Evolutionary conservation across 2,888 invertebrate species (phyloP), one percentile per base, ranked within the genome.

Genomic region (Pyralis farinalis): DNA sequence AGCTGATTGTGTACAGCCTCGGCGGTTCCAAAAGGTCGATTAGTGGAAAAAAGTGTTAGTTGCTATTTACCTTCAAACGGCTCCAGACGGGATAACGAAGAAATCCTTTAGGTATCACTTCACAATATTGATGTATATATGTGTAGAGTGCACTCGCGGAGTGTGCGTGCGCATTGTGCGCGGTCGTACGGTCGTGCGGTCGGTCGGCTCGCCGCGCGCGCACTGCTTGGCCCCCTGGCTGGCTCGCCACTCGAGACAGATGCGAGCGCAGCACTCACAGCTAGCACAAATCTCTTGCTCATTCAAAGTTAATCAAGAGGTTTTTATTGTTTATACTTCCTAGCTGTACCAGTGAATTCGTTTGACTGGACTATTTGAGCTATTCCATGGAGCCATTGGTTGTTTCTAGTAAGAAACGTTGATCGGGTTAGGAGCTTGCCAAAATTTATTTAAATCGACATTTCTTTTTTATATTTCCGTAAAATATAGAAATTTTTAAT

Each of bases 41-140:
- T 31, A 25, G n/a, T n/a, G n/a, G n/a, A n/a, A n/a, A n/a, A 22
- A 12, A 40, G 8, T 7, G 32, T 27, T 32, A 9, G 16, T 12
- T 32, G 34, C 33, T 16, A 54, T 68, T 71, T 61, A 80, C 78
- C 63, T 53, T 50, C 40, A 25, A 40, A 43, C 16, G 12, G 42
- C 47, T 45, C 54, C 49, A 45, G 49, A 47, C 36, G 44, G 39
- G 44, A 43, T 43, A 44, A 49, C 47, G 44, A 50, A 56, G 50
- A 55, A 79, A 83, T 85, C 83, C 82, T 71, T 63, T 51, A 56
- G 50, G 50, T 40, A 57, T 81, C 86, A 86, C 86, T 85, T 79
- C 82, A 86, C 83, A 69, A 62, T 64, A 51, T 73, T 65, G 55
- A 54, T 51, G 61, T 67, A 64, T 62, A 60, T 56, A 60, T 60